Conservation (phyloP, 2,797 vertebrate genomes). For the Fundulus diaphanus region DNA sequence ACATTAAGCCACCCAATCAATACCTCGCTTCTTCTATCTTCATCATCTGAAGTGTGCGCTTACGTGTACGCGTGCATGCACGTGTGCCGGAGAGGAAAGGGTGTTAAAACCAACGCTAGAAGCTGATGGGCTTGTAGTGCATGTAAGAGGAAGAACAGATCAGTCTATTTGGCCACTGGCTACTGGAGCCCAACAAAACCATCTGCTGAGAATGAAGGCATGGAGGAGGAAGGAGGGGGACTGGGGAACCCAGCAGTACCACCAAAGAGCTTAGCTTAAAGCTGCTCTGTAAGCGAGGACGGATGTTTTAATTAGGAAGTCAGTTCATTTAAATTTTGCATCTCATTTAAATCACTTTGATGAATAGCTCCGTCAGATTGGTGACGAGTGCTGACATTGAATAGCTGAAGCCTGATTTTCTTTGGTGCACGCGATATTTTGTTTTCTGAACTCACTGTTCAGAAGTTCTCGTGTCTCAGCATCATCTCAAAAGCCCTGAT, state of each 20-base stretch:
- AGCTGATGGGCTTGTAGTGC: conserved; percentile 47
- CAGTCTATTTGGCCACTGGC: conserved; percentile 64
- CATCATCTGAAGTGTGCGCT: conserved; percentile 83
- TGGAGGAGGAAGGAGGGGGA: conserved; percentile 68
- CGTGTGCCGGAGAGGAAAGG: not conserved
- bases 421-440: not conserved
- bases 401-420: conserved; percentile 22
- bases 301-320: conserved; percentile 99
- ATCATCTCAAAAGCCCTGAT: not conserved
- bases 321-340: conserved; percentile 86
- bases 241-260: conserved; percentile 85
- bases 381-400: conserved; percentile 69
- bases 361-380: conserved; percentile 48
- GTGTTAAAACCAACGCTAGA: conserved; percentile 46
- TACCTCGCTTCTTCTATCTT: conserved; percentile 77
- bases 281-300: conserved; percentile 93
- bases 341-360: conserved; percentile 95
- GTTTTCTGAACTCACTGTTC: conserved; percentile 35
- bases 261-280: conserved; percentile 91
- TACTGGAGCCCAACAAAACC: conserved; percentile 77
- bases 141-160: conserved; percentile 52
- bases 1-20: conserved; percentile 72
- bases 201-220: conserved; percentile 68
- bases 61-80: not conserved
- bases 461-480: not conserved